Conservation (phyloP, 1,140 invertebrate species). For the Olivierus martensii region DNA sequence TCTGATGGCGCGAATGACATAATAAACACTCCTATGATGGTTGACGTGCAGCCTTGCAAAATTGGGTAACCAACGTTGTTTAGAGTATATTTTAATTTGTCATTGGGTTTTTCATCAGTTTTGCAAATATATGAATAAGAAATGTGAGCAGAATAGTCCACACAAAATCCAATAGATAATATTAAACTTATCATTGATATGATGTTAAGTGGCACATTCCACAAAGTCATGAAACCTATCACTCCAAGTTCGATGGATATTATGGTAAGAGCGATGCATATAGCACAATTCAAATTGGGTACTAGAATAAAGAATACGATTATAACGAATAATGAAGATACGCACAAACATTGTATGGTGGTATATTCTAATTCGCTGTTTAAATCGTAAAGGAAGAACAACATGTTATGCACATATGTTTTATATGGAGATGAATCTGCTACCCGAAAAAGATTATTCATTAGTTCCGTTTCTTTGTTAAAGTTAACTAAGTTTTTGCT, state of each 20-base stretch:
- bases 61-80: conserved; percentile 84
- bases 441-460: conserved; percentile 57
- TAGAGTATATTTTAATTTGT: conserved; percentile 66
- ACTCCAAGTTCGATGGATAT: conserved; percentile 91
- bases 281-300: conserved; percentile 76
- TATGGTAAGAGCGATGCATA: conserved; percentile 91
- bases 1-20: conserved; percentile 80
- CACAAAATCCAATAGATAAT: conserved; percentile 95
- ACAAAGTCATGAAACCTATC: conserved; percentile 88
- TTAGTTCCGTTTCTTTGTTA: conserved; percentile 80
- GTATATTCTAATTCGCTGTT: conserved; percentile 82
- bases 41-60: conserved; percentile 81
- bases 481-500: conserved; percentile 76
- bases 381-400: conserved; percentile 88
- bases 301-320: conserved; percentile 89
- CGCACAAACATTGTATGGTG: conserved; percentile 79
- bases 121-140: conserved; percentile 92
- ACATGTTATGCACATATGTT: conserved; percentile 83
- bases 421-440: conserved; percentile 61
- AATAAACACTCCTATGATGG: conserved; percentile 75
- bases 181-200: conserved; percentile 98
- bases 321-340: conserved; percentile 87
- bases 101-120: conserved; percentile 28
- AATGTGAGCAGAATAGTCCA: conserved; percentile 93
- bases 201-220: conserved; percentile 86